Evolutionary conservation across 2,888 invertebrate species (phyloP).

Genomic region (Subacronicta megacephala): DNA sequence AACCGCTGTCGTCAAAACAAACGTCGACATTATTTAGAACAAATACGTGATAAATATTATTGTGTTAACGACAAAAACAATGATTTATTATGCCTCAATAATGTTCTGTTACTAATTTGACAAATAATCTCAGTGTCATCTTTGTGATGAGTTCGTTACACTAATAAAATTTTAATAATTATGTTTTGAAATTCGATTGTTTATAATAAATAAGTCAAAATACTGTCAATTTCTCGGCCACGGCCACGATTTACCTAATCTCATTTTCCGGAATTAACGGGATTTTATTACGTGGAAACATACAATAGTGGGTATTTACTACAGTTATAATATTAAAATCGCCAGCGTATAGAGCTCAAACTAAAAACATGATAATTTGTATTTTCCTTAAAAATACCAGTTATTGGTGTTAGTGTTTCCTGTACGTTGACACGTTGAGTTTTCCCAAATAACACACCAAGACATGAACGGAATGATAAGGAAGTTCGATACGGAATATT

Average conservation of each 20-base stretch:
- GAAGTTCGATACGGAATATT: conserved; percentile 15
- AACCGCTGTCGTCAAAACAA: conserved; percentile 22
- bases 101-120: not conserved
- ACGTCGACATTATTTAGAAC: too few species aligned
- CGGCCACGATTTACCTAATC: too few species aligned
- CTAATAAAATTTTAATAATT: not conserved
- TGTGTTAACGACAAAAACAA: not conserved
- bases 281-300: too few species aligned
- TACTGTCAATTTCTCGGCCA: too few species aligned
- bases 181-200: too few species aligned
- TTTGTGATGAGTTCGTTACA: not conserved
- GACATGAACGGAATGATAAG: conserved; percentile 21
- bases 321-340: too few species aligned
- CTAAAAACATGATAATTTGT: too few species aligned
- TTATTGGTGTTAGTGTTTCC: conserved; percentile 19
- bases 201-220: too few species aligned
- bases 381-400: conserved; percentile 10
- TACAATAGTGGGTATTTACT: too few species aligned
- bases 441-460: conserved; percentile 25
- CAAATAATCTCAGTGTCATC: not conserved
- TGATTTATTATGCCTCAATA: not conserved
- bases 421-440: conserved; percentile 21
- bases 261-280: too few species aligned
- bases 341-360: too few species aligned
- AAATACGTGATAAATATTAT: conserved; percentile 5